Conservation (phyloP, 2,888 invertebrate genomes). For the Leptinotarsa haldemani region DNA sequence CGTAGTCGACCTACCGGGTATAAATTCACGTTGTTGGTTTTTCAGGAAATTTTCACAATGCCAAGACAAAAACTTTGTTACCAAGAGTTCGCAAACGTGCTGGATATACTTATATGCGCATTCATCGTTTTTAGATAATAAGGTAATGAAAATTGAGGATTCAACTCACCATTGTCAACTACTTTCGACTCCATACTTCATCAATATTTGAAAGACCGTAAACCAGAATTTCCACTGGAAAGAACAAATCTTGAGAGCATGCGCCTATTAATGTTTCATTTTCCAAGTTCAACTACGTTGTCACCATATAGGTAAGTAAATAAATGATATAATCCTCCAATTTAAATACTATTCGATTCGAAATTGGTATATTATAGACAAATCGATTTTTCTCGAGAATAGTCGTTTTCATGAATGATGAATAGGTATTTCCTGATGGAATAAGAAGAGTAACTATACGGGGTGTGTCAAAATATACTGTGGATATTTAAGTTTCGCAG, state of each 20-base stretch:
- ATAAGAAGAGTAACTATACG: background rate
- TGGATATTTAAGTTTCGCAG: too few species aligned
- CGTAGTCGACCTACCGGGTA: too few species aligned
- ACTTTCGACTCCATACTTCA: background rate
- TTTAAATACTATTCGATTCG: background rate
- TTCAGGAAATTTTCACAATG: too few species aligned
- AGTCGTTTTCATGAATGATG: background rate
- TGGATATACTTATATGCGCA: background rate
- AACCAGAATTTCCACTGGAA: background rate
- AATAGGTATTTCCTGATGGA: background rate
- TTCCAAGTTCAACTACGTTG: background rate
- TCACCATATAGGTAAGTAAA: background rate
- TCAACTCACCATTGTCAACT: background rate
- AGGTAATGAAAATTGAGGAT: background rate
- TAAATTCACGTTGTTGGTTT: too few species aligned
- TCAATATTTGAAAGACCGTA: background rate
- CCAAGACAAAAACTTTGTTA: too few species aligned
- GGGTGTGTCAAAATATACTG: background rate
- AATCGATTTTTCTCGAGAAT: slow-evolving; percentile 1
- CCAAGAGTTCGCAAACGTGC: background rate
- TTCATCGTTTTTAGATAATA: background rate
- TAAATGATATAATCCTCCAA: background rate
- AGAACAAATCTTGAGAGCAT: slow-evolving; percentile 9
- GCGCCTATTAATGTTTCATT: slow-evolving; percentile 16
- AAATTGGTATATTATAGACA: slow-evolving; percentile 2